Base-by-base conservation (phyloP, 1,140 invertebrate species). In the Sitodiplosis mosellana region DNA sequence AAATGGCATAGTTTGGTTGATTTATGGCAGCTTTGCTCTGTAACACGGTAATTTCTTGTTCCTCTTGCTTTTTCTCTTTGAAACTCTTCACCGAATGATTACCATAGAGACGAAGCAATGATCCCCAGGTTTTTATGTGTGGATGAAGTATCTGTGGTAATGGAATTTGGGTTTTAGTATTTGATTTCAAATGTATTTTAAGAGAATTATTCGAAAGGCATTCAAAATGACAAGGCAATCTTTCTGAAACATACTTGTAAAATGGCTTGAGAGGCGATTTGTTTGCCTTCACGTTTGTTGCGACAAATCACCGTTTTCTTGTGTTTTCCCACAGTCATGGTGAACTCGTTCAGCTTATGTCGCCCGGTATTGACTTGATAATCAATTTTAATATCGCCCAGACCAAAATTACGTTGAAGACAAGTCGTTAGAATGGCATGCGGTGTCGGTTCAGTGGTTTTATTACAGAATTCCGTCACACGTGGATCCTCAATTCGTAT, bases 231-330 rank as follows among this genome's bases (percentile, higher is more conserved):
- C n/a, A n/a, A n/a, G n/a, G n/a, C n/a, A n/a, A n/a, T n/a, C n/a
- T n/a, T n/a, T n/a, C n/a, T 27, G 27, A 27, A 5, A 18, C 45
- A 46, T 54, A 76, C 74, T 65, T 94, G 85, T 27, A 98, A 63
- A 53, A 98, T 91, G n/a, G 86, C 80, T 68, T 97, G 93, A 14
- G 91, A 89, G 11, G 92, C 92, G 55, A 86, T 69, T 61, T 98
- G 93, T 65, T 97, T 97, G n/a, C 92, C 93, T 57, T 93, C 91
- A 56, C 89, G 79, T 67, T 97, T 97, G 68, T 96, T 97, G 58
- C 90, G 87, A 64, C 91, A 95, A 8, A 79, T 71, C 17, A 89
- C 85, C n/a, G 78, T 80, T 5, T 84, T 85, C 14, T 77, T 81
- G 58, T 96, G 89, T 59, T 92, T 89, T 14, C 90, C 91, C 42